Conservation (phyloP, 2,888 invertebrate genomes). For the Trissolcus japonicus region DNA sequence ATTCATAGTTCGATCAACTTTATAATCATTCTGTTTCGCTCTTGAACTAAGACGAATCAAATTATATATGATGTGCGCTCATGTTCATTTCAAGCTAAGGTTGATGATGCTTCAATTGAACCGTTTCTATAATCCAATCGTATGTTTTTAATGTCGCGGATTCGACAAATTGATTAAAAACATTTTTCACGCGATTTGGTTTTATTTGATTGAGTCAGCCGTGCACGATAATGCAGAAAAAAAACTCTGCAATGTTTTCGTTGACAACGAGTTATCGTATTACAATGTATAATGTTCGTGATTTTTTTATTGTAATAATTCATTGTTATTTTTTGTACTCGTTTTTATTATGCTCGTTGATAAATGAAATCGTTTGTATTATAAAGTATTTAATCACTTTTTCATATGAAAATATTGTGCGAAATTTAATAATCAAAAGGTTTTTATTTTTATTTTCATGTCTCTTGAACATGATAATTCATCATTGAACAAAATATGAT, state of each 20-base stretch:
- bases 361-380: background rate
- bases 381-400: background rate
- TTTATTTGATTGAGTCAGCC: slow-evolving; percentile 5
- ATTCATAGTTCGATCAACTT: too few species aligned
- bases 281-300: too few species aligned
- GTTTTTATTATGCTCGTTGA: slow-evolving; percentile 1
- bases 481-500: background rate
- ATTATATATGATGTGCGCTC: background rate
- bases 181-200: slow-evolving; percentile 24
- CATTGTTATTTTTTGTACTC: slow-evolving; percentile 10
- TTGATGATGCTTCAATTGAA: background rate
- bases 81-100: slow-evolving; percentile 1
- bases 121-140: slow-evolving; percentile 19
- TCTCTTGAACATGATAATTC: background rate
- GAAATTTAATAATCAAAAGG: slow-evolving; percentile 1
- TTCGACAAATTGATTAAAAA: slow-evolving; percentile 34
- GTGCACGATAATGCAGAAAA: background rate
- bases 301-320: background rate
- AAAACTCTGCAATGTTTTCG: background rate
- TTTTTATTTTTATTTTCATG: background rate
- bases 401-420: background rate
- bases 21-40: background rate
- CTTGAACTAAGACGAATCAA: background rate
- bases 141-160: slow-evolving; percentile 8
- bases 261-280: too few species aligned